A percentile compares a stretch with the other conserved stretches of the same genome.
Conservation (phyloP, 2,797 vertebrate genomes). For the Emys orbicularis region DNA sequence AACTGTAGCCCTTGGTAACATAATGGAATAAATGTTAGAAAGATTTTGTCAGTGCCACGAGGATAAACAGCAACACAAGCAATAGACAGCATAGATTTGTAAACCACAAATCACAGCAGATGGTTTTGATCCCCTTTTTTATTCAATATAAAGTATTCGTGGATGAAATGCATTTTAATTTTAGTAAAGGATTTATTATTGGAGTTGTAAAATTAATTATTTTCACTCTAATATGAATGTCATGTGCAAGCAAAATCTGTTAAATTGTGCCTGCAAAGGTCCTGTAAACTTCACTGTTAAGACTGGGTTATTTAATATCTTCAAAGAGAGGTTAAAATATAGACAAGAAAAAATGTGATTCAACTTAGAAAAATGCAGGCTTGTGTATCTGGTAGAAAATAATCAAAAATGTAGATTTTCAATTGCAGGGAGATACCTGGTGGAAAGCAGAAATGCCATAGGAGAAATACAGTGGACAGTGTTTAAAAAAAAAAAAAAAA, state of each 20-base stretch:
- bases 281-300: neutral
- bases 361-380: neutral
- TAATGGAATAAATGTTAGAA: neutral
- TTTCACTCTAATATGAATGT: neutral
- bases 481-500: too few species aligned
- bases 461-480: neutral
- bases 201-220: neutral
- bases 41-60: neutral
- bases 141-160: neutral
- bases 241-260: neutral
- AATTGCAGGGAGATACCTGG: neutral
- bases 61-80: neutral
- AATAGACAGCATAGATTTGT: neutral
- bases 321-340: neutral
- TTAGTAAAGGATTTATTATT: neutral
- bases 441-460: neutral
- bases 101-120: neutral
- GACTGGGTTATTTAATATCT: neutral
- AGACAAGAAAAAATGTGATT: neutral
- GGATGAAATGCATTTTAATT: neutral
- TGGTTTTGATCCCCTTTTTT: neutral
- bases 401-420: neutral
- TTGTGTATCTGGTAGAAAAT: neutral
- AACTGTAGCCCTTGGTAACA: neutral
- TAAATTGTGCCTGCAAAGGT: neutral